Conservation (phyloP, 2,797 vertebrate genomes). For the Rhinella marina region DNA sequence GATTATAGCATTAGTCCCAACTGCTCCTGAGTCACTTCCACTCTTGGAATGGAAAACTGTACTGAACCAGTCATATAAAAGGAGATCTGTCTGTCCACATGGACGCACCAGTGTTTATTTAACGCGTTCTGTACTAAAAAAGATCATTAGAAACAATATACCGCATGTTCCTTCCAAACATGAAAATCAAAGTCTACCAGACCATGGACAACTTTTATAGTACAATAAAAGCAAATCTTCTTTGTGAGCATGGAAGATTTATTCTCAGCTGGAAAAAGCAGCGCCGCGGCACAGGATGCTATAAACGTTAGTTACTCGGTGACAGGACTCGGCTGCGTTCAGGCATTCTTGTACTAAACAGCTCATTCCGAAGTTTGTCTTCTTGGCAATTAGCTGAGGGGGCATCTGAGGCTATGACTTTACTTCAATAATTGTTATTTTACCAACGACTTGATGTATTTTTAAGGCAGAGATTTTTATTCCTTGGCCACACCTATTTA, state of each 20-base stretch:
- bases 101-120: constrained; percentile 17
- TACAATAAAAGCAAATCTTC: constrained; percentile 29
- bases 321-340: background rate
- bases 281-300: background rate
- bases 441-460: background rate
- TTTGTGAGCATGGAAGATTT: constrained; percentile 22
- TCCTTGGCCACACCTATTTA: background rate
- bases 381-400: constrained; percentile 11
- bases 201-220: constrained; percentile 13
- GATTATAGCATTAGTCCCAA: background rate
- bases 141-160: constrained; percentile 8
- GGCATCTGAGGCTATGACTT: background rate
- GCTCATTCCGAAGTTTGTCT: constrained; percentile 9
- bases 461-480: background rate
- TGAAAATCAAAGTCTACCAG: constrained; percentile 27
- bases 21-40: background rate
- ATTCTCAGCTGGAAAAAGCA: constrained; percentile 22
- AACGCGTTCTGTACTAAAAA: background rate
- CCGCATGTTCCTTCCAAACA: constrained; percentile 15
- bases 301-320: constrained; percentile 15
- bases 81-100: background rate
- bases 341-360: constrained; percentile 26
- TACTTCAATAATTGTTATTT: background rate
- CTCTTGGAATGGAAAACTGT: background rate
- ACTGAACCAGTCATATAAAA: background rate